Percentiles rank a stretch among this genome's conserved stretches.
Conservation (phyloP, 2,113 vertebrate species). For the Mirounga angustirostris region DNA sequence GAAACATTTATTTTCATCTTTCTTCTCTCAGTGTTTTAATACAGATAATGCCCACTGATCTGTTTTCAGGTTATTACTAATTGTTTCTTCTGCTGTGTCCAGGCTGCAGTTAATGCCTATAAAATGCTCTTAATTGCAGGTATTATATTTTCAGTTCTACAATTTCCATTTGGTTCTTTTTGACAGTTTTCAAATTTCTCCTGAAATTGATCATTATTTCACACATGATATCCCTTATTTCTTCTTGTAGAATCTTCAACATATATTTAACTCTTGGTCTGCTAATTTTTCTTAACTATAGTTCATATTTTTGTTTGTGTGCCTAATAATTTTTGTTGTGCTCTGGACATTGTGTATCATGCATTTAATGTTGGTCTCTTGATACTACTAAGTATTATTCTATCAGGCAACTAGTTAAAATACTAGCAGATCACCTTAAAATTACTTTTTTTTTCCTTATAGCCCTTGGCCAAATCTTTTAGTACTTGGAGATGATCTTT, state of each 20-base stretch:
- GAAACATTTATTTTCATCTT: background rate
- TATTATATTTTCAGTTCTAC: background rate
- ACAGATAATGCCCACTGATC: background rate
- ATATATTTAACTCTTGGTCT: background rate
- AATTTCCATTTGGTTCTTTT: background rate
- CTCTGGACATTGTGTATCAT: background rate
- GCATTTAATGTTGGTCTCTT: background rate
- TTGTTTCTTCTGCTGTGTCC: background rate
- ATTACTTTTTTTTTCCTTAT: background rate
- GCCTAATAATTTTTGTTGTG: background rate
- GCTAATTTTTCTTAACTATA: background rate
- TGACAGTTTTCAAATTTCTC: background rate
- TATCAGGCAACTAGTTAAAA: background rate
- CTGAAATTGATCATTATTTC: background rate
- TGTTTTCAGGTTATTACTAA: background rate
- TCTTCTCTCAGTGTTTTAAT: background rate
- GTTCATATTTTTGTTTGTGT: background rate
- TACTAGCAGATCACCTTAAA: background rate
- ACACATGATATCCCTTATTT: background rate
- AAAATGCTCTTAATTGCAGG: background rate
- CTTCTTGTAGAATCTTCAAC: background rate
- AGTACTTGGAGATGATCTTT: background rate
- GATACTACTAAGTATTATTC: background rate
- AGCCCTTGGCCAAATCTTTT: background rate
- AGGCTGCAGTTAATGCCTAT: background rate